phyloP scores from a whole-genome alignment of 2,888 invertebrate species.

The Dolomedes plantarius region DNA sequence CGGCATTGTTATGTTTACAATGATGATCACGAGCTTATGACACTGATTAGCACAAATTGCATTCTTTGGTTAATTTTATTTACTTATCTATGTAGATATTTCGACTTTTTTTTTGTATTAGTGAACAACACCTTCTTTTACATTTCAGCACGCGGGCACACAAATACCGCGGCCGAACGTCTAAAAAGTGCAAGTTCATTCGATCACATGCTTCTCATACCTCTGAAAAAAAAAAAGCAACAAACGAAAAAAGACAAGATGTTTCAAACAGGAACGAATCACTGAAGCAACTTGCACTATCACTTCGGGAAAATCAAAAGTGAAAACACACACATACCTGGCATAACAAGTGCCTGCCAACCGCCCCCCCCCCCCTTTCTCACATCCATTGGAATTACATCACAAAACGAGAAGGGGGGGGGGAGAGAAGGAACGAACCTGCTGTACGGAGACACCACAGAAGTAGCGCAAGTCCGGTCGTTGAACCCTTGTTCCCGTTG shows the following conservation, averaged over 20 bases:
- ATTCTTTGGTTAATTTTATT: too few relatives aligned
- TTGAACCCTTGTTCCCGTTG: constrained; percentile 57
- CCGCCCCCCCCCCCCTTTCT: not conserved
- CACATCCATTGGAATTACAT: constrained; percentile 2
- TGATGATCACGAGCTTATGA: too few relatives aligned
- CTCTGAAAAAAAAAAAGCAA: not conserved
- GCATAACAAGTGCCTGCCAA: constrained; percentile 38
- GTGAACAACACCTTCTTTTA: too few relatives aligned
- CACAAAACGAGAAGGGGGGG: not conserved
- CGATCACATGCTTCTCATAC: not conserved
- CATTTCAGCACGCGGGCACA: too few relatives aligned
- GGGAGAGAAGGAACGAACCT: not conserved
- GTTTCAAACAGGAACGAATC: not conserved
- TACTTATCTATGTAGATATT: too few relatives aligned
- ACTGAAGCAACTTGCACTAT: not conserved
- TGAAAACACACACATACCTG: constrained; percentile 55
- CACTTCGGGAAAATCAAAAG: constrained; percentile 31
- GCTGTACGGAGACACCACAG: constrained; percentile 7
- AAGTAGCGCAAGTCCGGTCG: constrained; percentile 61
- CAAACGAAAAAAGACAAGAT: too few relatives aligned
- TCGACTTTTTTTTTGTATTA: too few relatives aligned
- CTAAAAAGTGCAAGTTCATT: not conserved
- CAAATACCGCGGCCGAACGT: not conserved
- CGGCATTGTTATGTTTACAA: too few relatives aligned
- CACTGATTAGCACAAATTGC: too few relatives aligned